These are phyloP conservation scores for Zygaena filipendulae DNA, from an alignment of 2,888 invertebrate species.

Conservation along the genomic window DNA sequence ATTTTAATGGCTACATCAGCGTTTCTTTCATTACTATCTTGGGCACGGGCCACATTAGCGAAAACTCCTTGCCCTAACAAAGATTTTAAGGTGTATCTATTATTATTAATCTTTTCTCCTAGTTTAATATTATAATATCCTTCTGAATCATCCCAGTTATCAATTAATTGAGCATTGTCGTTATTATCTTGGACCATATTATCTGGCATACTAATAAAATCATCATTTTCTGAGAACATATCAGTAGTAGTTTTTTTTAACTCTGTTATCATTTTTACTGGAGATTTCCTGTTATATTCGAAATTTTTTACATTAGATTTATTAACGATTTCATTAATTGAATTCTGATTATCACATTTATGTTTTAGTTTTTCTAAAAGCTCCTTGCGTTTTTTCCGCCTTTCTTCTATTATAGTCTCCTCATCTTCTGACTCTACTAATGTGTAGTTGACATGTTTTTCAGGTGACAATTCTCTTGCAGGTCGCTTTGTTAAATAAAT, in stretches of 20 bases:
- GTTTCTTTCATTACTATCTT: slow-evolving; percentile 85
- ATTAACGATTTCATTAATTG: slow-evolving; percentile 8
- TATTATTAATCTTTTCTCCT: slow-evolving; percentile 84
- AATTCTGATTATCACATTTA: slow-evolving; percentile 16
- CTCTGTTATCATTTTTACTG: slow-evolving; percentile 14
- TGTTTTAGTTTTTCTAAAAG: slow-evolving; percentile 70
- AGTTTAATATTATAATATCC: slow-evolving; percentile 96
- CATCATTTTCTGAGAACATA: slow-evolving; percentile 93
- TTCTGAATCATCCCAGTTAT: slow-evolving; percentile 99
- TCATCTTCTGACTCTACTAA: slow-evolving; percentile 82
- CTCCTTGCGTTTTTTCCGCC: slow-evolving; percentile 88
- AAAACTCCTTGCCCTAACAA: slow-evolving; percentile 99
- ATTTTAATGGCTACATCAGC: slow-evolving; percentile 97
- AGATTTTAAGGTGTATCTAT: slow-evolving; percentile 92
- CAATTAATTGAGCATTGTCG: slow-evolving; percentile 88
- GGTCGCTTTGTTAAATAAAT: slow-evolving; percentile 17
- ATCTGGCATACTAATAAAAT: slow-evolving; percentile 76
- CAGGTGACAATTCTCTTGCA: slow-evolving; percentile 34
- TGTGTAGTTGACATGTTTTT: slow-evolving; percentile 70
- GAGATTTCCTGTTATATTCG: slow-evolving; percentile 13
- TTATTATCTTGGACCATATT: slow-evolving; percentile 39
- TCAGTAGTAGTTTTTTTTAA: slow-evolving; percentile 71
- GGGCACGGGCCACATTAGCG: slow-evolving; percentile 94
- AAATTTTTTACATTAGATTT: background rate
- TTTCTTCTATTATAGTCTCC: slow-evolving; percentile 89